Base-by-base conservation (phyloP, 2,797 vertebrate species). In the Cephalopachus bancanus region DNA sequence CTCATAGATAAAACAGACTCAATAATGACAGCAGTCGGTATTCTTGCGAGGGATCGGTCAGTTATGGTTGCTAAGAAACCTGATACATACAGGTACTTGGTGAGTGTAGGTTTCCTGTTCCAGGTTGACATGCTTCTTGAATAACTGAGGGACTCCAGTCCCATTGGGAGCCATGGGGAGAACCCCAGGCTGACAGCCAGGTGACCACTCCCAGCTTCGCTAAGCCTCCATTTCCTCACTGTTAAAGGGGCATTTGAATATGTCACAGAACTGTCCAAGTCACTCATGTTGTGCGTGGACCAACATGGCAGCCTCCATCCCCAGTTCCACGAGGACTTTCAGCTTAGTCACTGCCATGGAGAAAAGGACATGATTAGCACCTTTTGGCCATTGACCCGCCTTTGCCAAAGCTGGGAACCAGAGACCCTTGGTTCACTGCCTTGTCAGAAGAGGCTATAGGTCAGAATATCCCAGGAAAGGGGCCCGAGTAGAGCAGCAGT, bases 1-100 rank as follows among this genome's bases (percentile, higher is more conserved):
- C 51, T 95, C 87, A 49, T 93, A 83, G 92, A 75, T 93, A 89
- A 97, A 44, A n/a, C 81, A 78, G 80, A 20, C 57, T 88, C 49
- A 26, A 11, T 37, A 69, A 44, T 5, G n/a, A 17, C 26, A 53
- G 33, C 37, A 64, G 44, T 81, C 12, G 5, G 7, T 22, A 10
- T 60, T 37, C 81, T 60, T 14, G 11, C 3, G 83, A 83, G 19
- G 22, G 12, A 8, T 26, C 53, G 49, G 1, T 69, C 28, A n/a
- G 24, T 64, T 44, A 33, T 20, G 53, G 51, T 26, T 51, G 9
- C 87, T 49, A 55, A 53, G 74, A 69, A 84, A 65, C 51, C 65
- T n/a, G 44, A 14, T 2, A 33, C 65, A 5, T 11, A 5, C 1
- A 24, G n/a, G 72, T 57, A 22, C 22, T 69, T 15, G 0, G 51